A percentile compares a stretch with the other conserved stretches of the same genome.
phyloP scores from a whole-genome alignment of 1,140 invertebrate species.

The Radopholus similis region DNA sequence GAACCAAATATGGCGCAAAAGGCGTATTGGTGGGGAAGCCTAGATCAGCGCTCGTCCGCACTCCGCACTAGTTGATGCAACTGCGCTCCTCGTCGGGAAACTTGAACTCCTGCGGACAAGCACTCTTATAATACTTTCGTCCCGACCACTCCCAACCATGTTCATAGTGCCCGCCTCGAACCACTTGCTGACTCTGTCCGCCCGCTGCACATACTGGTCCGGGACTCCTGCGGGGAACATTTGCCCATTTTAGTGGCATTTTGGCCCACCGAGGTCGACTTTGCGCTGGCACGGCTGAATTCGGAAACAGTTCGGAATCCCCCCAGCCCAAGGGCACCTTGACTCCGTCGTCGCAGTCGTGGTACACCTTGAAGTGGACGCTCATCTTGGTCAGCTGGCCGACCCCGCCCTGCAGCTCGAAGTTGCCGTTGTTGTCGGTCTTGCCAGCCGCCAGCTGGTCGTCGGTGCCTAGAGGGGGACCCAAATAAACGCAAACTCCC shows the following conservation, averaged over 20 bases:
- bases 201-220: constrained; percentile 34
- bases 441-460: constrained; percentile 36
- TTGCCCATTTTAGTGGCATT: not conserved
- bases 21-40: too few relatives aligned
- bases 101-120: too few relatives aligned
- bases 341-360: constrained; percentile 43
- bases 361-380: constrained; percentile 41
- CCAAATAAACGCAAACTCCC: constrained; percentile 5
- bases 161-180: constrained; percentile 54
- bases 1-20: too few relatives aligned
- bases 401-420: constrained; percentile 27
- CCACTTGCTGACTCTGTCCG: constrained; percentile 40
- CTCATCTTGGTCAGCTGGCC: constrained; percentile 21
- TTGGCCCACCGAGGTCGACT: constrained; percentile 35
- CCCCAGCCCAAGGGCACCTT: constrained; percentile 10
- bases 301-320: not conserved
- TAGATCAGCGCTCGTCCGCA: too few relatives aligned
- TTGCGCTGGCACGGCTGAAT: constrained; percentile 35
- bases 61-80: too few relatives aligned
- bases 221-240: constrained; percentile 25
- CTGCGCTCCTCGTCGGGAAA: too few relatives aligned
- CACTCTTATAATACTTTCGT: too few relatives aligned
- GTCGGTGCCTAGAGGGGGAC: constrained; percentile 25
- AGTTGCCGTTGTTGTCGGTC: constrained; percentile 32
- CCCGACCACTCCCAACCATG: too few relatives aligned